Evolutionary conservation across 2,797 vertebrate genomes (phyloP).

Genomic region (Cirrhinus molitorella): DNA sequence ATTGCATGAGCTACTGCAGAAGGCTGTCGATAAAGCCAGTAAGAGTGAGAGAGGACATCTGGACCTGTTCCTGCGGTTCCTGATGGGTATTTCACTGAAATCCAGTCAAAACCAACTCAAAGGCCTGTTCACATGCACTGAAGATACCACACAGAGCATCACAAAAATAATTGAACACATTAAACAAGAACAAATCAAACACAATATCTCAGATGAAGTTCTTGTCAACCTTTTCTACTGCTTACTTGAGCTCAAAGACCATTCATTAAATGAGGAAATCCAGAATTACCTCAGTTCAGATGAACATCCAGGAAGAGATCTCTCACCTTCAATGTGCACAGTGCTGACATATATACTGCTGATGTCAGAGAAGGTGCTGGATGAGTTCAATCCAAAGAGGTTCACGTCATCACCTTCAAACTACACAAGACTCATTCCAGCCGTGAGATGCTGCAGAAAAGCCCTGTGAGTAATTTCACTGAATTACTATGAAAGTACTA

Average conservation of each 20-base stretch:
- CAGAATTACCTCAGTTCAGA: neutral
- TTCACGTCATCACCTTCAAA: too few relatives aligned
- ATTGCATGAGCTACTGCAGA: too few relatives aligned
- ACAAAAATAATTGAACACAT: neutral
- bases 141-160: neutral
- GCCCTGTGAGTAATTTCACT: constrained; percentile 29
- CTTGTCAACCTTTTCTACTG: constrained; percentile 31
- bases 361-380: too few relatives aligned
- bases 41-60: too few relatives aligned
- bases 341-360: too few relatives aligned
- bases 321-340: too few relatives aligned
- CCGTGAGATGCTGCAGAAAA: too few relatives aligned
- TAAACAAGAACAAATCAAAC: neutral
- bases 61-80: too few relatives aligned
- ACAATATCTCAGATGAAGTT: neutral
- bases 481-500: too few relatives aligned
- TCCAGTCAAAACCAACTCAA: constrained; percentile 3
- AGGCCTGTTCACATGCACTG: neutral
- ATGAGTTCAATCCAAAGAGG: too few relatives aligned
- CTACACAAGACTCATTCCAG: too few relatives aligned
- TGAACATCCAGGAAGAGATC: neutral
- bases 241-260: constrained; percentile 21
- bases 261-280: neutral
- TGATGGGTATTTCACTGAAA: constrained; percentile 6
- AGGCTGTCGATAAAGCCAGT: too few relatives aligned